Conservation (phyloP, 2,113 vertebrate genomes). For the Corapipo altera region DNA sequence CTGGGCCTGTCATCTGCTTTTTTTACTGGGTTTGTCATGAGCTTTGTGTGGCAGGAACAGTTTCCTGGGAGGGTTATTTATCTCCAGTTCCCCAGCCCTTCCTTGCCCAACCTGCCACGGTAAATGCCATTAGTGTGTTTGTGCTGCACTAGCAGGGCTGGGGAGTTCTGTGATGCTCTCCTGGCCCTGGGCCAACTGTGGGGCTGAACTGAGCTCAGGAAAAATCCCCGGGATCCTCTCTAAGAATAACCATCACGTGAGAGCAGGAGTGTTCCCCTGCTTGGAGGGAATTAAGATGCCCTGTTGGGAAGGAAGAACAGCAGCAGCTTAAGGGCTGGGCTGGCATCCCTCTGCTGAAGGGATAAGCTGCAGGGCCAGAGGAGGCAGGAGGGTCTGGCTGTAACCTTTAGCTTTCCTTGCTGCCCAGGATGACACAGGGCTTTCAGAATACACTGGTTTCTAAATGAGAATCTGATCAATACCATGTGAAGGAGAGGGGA, state of each 20-base stretch:
- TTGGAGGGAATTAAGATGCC: background rate
- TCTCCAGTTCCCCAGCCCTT: background rate
- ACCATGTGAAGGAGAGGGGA: accelerated
- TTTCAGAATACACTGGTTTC: background rate
- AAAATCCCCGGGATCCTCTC: constrained; percentile 43
- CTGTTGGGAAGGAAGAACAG: background rate
- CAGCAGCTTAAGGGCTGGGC: background rate
- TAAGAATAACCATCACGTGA: constrained; percentile 24
- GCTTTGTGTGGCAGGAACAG: background rate
- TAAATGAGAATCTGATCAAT: accelerated
- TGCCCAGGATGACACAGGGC: background rate
- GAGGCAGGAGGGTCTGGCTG: background rate
- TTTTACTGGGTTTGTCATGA: background rate
- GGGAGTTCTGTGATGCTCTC: background rate
- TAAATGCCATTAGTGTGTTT: accelerated
- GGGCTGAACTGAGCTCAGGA: background rate
- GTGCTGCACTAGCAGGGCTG: accelerated
- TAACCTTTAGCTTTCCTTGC: background rate
- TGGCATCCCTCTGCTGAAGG: background rate
- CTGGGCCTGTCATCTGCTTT: background rate
- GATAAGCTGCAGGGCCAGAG: background rate
- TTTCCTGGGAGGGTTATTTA: background rate
- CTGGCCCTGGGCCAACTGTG: background rate
- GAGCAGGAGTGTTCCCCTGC: constrained; percentile 1
- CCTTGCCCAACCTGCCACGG: background rate